Base-by-base conservation (phyloP, 2,888 invertebrate genomes). In the Lasioglossum malachurum region DNA sequence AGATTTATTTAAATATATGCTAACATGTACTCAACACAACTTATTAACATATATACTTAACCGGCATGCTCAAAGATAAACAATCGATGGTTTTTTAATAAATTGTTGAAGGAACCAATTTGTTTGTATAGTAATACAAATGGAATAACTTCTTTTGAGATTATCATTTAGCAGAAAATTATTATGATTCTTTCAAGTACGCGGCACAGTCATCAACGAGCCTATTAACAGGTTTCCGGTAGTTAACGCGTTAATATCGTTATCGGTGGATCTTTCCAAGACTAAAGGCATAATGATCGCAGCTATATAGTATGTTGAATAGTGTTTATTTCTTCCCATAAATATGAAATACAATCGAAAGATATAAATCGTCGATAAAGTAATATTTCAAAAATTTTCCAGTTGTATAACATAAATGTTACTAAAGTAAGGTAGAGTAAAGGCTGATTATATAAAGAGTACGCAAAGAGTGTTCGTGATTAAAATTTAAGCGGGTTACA, bases 191-290 rank as follows among this genome's bases (percentile, higher is more conserved):
- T 7, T 31, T 64, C 64, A 31, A 16, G 16, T 31, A 31, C 31
- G 27, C 31, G 27, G 14, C 16, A 12, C 31, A 16, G 27, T 7
- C 27, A 64, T 64, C 14, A 16, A 31, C 27, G 64, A 60, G 64
- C 27, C 64, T 7, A 64, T 64, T 64, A 64, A 64, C 64, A 64
- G 64, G 16, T 64, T 64, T 64, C 64, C 64, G 31, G 64, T 64
- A 64, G 64, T 64, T 31, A 31, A 60, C 31, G 14, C 60, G 27
- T 60, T 64, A 64, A 64, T 14, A n/a, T 64, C 31, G 27, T 31
- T 60, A 60, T 60, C 31, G 64, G 31, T 31, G 16, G 31, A 64
- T 64, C 64, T 27, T 16, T 31, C 31, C 64, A 64, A 2, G 14
- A 53, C 10, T 53, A n/a, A 53, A 53, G 53, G n/a, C 64, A 16